Conservation (phyloP, 2,797 vertebrate species). For the Schizopygopsis pylzovi region DNA sequence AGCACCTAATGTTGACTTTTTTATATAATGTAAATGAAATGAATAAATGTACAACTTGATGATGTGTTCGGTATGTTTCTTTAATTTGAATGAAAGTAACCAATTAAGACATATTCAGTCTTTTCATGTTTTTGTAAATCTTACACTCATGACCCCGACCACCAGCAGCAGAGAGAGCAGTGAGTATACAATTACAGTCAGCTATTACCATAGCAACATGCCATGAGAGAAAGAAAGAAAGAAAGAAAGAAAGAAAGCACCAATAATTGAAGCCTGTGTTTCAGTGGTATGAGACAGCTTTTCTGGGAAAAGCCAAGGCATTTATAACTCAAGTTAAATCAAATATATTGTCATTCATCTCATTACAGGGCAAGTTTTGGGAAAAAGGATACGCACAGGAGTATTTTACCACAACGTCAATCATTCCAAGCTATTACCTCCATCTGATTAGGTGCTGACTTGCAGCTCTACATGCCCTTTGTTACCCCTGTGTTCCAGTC, state of each 20-base stretch:
- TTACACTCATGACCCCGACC: background rate
- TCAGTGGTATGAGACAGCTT: background rate
- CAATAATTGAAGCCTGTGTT: background rate
- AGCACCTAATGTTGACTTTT: background rate
- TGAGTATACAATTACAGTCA: background rate
- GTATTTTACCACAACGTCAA: background rate
- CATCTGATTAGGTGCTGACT: conserved; percentile 16
- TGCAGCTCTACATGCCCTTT: conserved; percentile 1
- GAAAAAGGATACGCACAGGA: background rate
- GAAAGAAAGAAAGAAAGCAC: background rate
- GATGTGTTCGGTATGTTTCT: background rate
- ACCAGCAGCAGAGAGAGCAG: background rate
- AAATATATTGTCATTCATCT: conserved; percentile 17
- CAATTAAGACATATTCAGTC: background rate
- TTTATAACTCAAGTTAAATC: conserved; percentile 8
- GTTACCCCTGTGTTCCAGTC: background rate
- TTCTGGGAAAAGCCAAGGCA: background rate
- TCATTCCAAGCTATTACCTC: conserved; percentile 7
- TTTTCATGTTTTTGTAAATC: conserved; percentile 13
- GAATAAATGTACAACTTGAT: background rate
- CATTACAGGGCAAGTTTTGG: background rate
- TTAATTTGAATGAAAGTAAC: conserved; percentile 2
- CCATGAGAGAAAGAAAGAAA: background rate
- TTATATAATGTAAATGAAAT: background rate
- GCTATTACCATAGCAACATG: conserved; percentile 36